Conservation (phyloP, 1,140 invertebrate species). For the Sarcophaga bullata region DNA sequence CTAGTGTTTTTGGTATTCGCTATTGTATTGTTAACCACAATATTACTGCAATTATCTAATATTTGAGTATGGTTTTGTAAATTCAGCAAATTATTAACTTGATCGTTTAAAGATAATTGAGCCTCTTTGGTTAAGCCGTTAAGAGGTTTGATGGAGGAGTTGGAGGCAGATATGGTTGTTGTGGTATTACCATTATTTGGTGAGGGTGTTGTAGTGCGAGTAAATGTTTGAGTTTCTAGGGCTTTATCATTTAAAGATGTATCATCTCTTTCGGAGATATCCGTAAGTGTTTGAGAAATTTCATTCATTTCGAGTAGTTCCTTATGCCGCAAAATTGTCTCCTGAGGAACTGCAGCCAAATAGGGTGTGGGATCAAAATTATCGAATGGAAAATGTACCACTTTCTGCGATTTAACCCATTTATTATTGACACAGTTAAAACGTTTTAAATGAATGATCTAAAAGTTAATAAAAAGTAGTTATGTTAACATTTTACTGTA, state of each 20-base stretch:
- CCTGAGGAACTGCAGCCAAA: constrained; percentile 79
- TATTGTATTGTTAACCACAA: neutral
- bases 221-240: constrained; percentile 10
- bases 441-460: constrained; percentile 90
- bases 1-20: neutral
- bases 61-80: constrained; percentile 19
- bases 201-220: neutral
- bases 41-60: constrained; percentile 40
- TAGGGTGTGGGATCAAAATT: constrained; percentile 86
- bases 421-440: constrained; percentile 89
- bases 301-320: constrained; percentile 65
- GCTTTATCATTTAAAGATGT: constrained; percentile 23
- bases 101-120: constrained; percentile 20
- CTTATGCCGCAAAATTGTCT: constrained; percentile 74
- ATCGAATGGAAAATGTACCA: constrained; percentile 86
- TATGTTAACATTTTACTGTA: neutral
- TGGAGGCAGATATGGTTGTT: neutral
- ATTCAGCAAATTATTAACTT: constrained; percentile 35
- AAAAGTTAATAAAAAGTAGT: constrained; percentile 51
- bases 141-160: constrained; percentile 3
- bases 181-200: constrained; percentile 17
- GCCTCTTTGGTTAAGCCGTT: constrained; percentile 28
- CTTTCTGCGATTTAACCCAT: constrained; percentile 94
- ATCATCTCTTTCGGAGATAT: constrained; percentile 25
- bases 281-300: neutral